phyloP scores from a whole-genome alignment of 2,797 vertebrate species.

The Buphagus erythrorhynchus region DNA sequence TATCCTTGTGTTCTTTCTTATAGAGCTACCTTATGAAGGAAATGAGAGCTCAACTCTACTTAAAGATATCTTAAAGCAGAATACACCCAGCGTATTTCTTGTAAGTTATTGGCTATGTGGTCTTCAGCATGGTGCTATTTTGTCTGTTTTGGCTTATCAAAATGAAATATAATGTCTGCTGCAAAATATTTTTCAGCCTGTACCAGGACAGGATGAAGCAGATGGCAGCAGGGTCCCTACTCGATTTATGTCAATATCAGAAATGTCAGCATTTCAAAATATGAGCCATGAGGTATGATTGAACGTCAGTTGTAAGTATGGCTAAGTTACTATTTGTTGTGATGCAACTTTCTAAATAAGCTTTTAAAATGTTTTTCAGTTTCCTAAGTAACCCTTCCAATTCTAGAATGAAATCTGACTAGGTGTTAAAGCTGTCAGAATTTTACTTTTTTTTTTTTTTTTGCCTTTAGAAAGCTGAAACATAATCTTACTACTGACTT shows the following conservation, averaged over 20 bases:
- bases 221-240: slow-evolving; percentile 6
- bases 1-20: neutral
- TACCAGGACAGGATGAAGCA: slow-evolving; percentile 46
- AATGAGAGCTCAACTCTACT: neutral
- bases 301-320: neutral
- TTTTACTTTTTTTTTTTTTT: neutral
- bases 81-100: neutral
- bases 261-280: slow-evolving; percentile 51
- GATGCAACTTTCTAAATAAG: neutral
- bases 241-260: slow-evolving; percentile 61
- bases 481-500: neutral
- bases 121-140: neutral
- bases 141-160: neutral
- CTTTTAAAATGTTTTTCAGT: neutral
- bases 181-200: slow-evolving; percentile 61
- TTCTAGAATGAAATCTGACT: neutral
- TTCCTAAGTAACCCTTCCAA: neutral
- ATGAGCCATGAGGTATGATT: slow-evolving; percentile 74
- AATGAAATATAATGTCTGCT: neutral
- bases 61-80: slow-evolving; percentile 25
- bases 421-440: neutral
- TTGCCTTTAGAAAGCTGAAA: neutral
- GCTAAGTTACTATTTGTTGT: neutral
- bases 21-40: slow-evolving; percentile 19
- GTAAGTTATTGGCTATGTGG: slow-evolving; percentile 36